Percentiles rank a stretch among this genome's conserved stretches.
Conservation (phyloP, 2,888 invertebrate genomes). For the Troides oblongomaculatus region DNA sequence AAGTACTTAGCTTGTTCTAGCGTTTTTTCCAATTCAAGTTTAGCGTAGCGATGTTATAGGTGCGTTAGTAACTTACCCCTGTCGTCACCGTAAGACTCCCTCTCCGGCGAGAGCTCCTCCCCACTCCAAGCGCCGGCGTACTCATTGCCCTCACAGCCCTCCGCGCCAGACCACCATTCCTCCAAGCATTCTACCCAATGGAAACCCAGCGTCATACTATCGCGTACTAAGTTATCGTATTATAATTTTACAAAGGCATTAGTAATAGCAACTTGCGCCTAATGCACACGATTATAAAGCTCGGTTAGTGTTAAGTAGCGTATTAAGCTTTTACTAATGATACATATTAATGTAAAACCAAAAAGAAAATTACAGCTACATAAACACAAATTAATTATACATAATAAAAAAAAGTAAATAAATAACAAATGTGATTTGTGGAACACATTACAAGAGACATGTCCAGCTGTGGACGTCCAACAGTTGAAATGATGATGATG, state of each 20-base stretch:
- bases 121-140: conserved; percentile 73
- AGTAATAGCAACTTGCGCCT: neutral
- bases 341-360: too few species aligned
- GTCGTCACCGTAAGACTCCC: conserved; percentile 64
- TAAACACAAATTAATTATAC: too few species aligned
- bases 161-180: conserved; percentile 75
- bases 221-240: conserved; percentile 59
- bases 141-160: conserved; percentile 49
- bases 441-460: too few species aligned
- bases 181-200: conserved; percentile 59
- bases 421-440: too few species aligned
- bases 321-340: neutral
- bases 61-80: conserved; percentile 44
- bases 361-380: too few species aligned
- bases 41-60: neutral
- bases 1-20: neutral
- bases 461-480: too few species aligned
- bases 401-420: too few species aligned
- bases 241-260: neutral
- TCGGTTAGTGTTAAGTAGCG: conserved; percentile 6
- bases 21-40: neutral
- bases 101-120: conserved; percentile 70
- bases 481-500: too few species aligned
- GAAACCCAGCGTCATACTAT: conserved; percentile 42
- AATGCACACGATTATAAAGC: conserved; percentile 5